A percentile compares a stretch with the other conserved stretches of the same genome.
These are phyloP conservation scores for Zaprionus bogoriensis DNA, from an alignment of 2,888 invertebrate genomes.

Conservation along the genomic window DNA sequence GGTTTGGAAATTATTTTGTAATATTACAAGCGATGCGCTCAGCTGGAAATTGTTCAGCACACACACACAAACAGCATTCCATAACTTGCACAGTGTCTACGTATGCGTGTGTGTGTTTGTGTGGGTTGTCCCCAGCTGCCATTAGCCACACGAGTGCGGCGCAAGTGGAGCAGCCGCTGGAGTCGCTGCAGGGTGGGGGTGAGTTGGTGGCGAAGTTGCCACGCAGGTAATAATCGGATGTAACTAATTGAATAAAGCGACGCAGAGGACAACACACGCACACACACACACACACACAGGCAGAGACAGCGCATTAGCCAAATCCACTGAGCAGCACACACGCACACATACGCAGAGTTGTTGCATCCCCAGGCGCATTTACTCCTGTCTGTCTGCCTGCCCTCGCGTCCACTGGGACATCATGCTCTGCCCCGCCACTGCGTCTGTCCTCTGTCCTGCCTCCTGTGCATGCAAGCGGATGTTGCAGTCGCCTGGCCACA, in stretches of 20 bases:
- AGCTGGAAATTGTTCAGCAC: slow-evolving; percentile 70
- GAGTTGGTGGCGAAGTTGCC: slow-evolving; percentile 20
- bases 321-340: slow-evolving; percentile 50
- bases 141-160: too few species aligned
- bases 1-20: slow-evolving; percentile 76
- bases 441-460: slow-evolving; percentile 1
- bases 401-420: slow-evolving; percentile 15
- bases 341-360: slow-evolving; percentile 10
- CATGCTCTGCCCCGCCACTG: not conserved
- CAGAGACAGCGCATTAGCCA: slow-evolving; percentile 48
- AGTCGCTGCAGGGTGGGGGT: not conserved
- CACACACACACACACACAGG: slow-evolving; percentile 18
- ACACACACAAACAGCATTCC: slow-evolving; percentile 57
- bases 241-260: slow-evolving; percentile 76
- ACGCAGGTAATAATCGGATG: slow-evolving; percentile 78
- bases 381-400: too few species aligned
- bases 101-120: slow-evolving; percentile 3
- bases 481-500: slow-evolving; percentile 24
- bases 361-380: slow-evolving; percentile 29
- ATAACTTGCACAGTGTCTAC: slow-evolving; percentile 33
- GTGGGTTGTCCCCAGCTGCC: slow-evolving; percentile 35
- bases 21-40: slow-evolving; percentile 73
- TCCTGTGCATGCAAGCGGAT: slow-evolving; percentile 30
- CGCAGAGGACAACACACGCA: slow-evolving; percentile 52
- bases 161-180: too few species aligned